Evolutionary conservation across 2,888 invertebrate genomes (phyloP).

Genomic region (Smittia sp.): DNA sequence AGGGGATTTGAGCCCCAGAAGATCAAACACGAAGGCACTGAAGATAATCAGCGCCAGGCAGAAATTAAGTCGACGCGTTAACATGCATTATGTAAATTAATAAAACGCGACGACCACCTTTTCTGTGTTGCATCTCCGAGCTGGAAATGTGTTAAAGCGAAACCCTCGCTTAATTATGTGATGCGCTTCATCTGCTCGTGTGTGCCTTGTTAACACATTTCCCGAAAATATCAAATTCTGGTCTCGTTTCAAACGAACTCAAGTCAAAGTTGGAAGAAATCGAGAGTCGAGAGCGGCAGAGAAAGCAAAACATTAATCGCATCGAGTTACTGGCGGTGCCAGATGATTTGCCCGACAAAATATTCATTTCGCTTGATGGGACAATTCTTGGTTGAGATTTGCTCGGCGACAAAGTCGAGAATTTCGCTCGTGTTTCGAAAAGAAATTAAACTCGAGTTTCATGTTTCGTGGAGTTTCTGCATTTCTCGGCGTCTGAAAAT

Average conservation of each 20-base stretch:
- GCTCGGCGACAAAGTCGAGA: neutral
- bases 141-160: slow-evolving; percentile 7
- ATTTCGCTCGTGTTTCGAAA: neutral
- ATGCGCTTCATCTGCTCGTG: slow-evolving; percentile 10
- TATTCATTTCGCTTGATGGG: slow-evolving; percentile 15
- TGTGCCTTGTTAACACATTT: slow-evolving; percentile 10
- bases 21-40: neutral
- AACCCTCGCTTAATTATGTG: slow-evolving; percentile 9
- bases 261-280: neutral
- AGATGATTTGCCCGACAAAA: slow-evolving; percentile 13
- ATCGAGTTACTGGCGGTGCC: slow-evolving; percentile 4
- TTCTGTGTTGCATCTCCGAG: neutral
- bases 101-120: slow-evolving; percentile 16
- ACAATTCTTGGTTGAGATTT: neutral
- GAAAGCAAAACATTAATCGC: slow-evolving; percentile 16
- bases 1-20: neutral
- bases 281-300: neutral
- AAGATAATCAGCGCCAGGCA: neutral
- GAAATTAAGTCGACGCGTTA: neutral
- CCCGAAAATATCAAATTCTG: neutral
- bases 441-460: neutral
- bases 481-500: slow-evolving; percentile 2
- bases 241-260: neutral
- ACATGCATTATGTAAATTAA: slow-evolving; percentile 13
- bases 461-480: neutral